These are phyloP conservation scores for Oreotrochilus melanogaster DNA, from an alignment of 2,113 vertebrate species.

Conservation along the genomic window DNA sequence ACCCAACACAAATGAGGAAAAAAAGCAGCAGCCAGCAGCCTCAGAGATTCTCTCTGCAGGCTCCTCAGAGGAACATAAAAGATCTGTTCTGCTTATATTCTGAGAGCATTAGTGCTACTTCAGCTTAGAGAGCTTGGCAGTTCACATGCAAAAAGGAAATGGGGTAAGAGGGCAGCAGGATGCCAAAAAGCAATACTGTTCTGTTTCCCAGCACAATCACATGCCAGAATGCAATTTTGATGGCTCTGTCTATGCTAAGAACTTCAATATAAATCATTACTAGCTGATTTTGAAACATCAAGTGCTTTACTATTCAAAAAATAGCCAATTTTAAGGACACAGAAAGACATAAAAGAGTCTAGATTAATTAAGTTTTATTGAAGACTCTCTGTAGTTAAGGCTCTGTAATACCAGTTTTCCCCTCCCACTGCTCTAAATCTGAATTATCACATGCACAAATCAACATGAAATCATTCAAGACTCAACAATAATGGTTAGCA, in stretches of 20 bases:
- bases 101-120: neutral
- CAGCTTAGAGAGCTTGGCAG: neutral
- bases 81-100: neutral
- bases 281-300: neutral
- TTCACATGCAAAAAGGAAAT: neutral
- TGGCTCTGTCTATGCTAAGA: neutral
- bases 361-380: neutral
- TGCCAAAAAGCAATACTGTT: neutral
- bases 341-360: neutral
- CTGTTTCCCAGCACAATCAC: neutral
- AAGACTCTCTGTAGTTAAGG: neutral
- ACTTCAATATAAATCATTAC: neutral
- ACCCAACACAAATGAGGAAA: neutral
- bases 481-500: neutral
- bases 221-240: neutral
- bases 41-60: neutral
- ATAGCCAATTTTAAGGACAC: neutral
- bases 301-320: neutral
- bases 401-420: neutral
- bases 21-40: slow-evolving; percentile 22
- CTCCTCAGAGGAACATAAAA: neutral
- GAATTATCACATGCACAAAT: neutral
- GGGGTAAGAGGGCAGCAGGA: neutral
- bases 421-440: neutral
- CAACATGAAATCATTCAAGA: slow-evolving; percentile 4